Evolutionary conservation across 1,140 invertebrate species (phyloP).

Genomic region (Zophobas morio): DNA sequence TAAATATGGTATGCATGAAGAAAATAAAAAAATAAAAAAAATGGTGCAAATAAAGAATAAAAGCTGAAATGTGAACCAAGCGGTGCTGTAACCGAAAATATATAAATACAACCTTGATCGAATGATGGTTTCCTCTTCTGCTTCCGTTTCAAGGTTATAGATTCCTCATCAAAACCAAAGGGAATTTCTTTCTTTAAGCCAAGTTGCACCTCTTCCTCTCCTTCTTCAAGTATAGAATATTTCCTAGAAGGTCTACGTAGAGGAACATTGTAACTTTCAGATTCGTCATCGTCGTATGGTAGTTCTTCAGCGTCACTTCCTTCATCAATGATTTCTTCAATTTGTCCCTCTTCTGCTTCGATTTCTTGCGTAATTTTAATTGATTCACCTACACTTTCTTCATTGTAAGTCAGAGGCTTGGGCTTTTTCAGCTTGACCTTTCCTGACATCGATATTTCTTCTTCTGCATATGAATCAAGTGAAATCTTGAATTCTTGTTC

Average conservation of each 20-base stretch:
- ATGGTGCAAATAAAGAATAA: slow-evolving; percentile 41
- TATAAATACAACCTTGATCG: slow-evolving; percentile 74
- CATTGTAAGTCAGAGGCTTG: slow-evolving; percentile 78
- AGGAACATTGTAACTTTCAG: slow-evolving; percentile 71
- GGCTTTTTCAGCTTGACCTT: slow-evolving; percentile 84
- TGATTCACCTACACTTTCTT: slow-evolving; percentile 81
- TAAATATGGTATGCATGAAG: slow-evolving; percentile 3
- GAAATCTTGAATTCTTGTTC: slow-evolving; percentile 90
- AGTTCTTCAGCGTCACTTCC: slow-evolving; percentile 72
- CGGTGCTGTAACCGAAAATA: slow-evolving; percentile 31
- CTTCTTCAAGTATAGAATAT: slow-evolving; percentile 73
- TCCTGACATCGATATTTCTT: slow-evolving; percentile 87
- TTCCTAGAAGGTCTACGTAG: slow-evolving; percentile 71
- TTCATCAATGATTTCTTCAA: slow-evolving; percentile 80
- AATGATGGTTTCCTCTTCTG: slow-evolving; percentile 75
- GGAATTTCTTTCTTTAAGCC: slow-evolving; percentile 68
- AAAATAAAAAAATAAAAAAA: slow-evolving; percentile 19
- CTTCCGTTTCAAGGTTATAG: slow-evolving; percentile 70
- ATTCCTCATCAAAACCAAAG: slow-evolving; percentile 74
- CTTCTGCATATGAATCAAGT: slow-evolving; percentile 86
- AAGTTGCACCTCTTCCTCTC: slow-evolving; percentile 72
- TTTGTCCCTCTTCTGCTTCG: slow-evolving; percentile 75
- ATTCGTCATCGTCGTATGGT: slow-evolving; percentile 74
- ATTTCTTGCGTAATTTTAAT: slow-evolving; percentile 80
- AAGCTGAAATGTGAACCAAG: slow-evolving; percentile 42